Evolutionary conservation across 2,888 invertebrate genomes (phyloP), one percentile per base, ranked within the genome.

Genomic region (Alentia gelatinosa): DNA sequence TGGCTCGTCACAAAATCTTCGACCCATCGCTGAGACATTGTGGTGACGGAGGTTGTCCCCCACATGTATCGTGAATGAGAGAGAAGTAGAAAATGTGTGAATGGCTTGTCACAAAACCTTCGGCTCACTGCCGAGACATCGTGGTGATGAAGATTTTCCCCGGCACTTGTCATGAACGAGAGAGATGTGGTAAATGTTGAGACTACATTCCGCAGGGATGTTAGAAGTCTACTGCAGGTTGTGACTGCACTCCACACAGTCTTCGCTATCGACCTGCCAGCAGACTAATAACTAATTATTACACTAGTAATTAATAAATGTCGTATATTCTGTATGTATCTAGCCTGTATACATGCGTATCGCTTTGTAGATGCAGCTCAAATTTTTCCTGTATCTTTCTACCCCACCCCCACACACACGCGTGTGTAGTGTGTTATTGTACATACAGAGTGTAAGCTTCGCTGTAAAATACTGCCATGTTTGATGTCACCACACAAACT

Each of bases 391-490:
- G 86, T 86, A 86, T 30, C 1, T 30, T 86, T 47, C 86, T 86
- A 47, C 86, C 86, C 42, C 47, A 39, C 23, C 35, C 40, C n/a
- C 56, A 56, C 19, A n/a, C n/a, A 68, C 68, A 30, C 79, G 3
- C 79, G 19, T n/a, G 56, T 56, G 56, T n/a, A 56, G 12, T 37
- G 15, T n/a, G 9, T 39, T n/a, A 74, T 74, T 30, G 3, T 74
- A 74, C n/a, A 74, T 33, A 74, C 74, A 1, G 3, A 42, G 12
- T 47, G 7, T 86, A 84, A n/a, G 50, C 12, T 4, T 7, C 7
- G 86, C 86, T 86, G 86, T 86, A 86, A 42, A 26, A 74, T 26
- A 74, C 33, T 33, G 30, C 86, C 86, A 86, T 30, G 23, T 7
- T 37, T 26, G n/a, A n/a, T n/a, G n/a, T n/a, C 56, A 56, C 19